Conservation (phyloP, 1,140 invertebrate species). For the Ephestia elutella region DNA sequence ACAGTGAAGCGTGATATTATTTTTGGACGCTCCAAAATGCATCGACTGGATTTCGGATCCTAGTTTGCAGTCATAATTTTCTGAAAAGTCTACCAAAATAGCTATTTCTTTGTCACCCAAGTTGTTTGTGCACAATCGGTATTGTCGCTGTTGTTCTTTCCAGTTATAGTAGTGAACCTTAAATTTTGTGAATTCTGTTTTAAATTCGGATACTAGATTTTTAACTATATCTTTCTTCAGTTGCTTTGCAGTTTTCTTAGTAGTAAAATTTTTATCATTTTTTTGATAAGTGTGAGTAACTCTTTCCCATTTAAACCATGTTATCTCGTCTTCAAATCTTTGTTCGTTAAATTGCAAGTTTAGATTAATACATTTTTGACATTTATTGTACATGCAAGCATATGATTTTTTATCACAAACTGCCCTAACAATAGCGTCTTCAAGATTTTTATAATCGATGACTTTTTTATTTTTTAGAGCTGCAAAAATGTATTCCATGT, state of each 20-base stretch:
- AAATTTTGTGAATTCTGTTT: constrained; percentile 13
- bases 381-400: too few species aligned
- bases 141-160: constrained; percentile 19
- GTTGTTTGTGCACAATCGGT: constrained; percentile 14
- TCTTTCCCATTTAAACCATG: too few species aligned
- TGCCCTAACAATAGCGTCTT: background rate
- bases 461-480: background rate
- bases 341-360: too few species aligned
- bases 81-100: constrained; percentile 19
- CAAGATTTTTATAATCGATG: background rate
- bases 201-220: constrained; percentile 12
- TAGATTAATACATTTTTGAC: too few species aligned
- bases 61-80: constrained; percentile 21
- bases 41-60: constrained; percentile 15
- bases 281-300: too few species aligned
- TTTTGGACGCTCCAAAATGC: constrained; percentile 24
- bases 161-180: constrained; percentile 20
- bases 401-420: background rate
- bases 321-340: too few species aligned
- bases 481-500: background rate
- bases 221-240: constrained; percentile 6
- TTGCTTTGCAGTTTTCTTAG: constrained; percentile 10
- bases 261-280: too few species aligned
- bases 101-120: constrained; percentile 15
- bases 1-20: constrained; percentile 18